Conservation (phyloP, 2,797 vertebrate species). For the Micrastur ruficollis region DNA sequence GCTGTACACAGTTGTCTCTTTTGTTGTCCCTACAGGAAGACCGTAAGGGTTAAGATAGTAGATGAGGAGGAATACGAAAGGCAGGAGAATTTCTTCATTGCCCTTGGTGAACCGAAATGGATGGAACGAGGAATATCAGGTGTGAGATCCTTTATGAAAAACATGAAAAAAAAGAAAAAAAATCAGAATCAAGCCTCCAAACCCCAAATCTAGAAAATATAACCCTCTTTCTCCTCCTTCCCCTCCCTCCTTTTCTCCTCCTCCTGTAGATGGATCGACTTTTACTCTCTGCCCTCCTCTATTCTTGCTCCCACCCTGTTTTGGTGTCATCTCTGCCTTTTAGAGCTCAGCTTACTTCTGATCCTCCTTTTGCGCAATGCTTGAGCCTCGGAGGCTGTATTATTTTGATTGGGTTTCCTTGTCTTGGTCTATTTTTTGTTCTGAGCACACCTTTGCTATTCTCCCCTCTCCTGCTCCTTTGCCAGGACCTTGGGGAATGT, state of each 20-base stretch:
- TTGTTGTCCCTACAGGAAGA: conserved; percentile 90
- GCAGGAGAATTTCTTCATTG: conserved; percentile 99
- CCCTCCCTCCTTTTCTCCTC: conserved; percentile 53
- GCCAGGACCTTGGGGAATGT: conserved; percentile 27
- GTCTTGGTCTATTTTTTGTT: conserved; percentile 23
- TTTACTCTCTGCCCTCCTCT: conserved; percentile 68
- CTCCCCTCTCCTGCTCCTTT: neutral
- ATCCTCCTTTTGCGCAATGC: conserved; percentile 68
- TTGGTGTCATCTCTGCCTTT: conserved; percentile 75
- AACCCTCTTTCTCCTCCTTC: conserved; percentile 45
- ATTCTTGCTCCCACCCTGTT: conserved; percentile 77
- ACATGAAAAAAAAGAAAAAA: conserved; percentile 24
- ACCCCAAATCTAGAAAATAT: conserved; percentile 51
- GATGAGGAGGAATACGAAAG: conserved; percentile 99
- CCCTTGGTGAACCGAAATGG: conserved; percentile 93
- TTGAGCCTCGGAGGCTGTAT: conserved; percentile 34
- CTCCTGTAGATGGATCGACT: conserved; percentile 51
- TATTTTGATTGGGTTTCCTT: conserved; percentile 31
- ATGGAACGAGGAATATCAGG: conserved; percentile 89
- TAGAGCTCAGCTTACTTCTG: conserved; percentile 62
- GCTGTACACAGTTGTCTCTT: conserved; percentile 78
- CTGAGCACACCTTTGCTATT: conserved; percentile 40
- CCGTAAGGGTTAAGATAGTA: conserved; percentile 96
- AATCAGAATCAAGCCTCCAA: conserved; percentile 26
- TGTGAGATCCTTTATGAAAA: conserved; percentile 82